Base-by-base conservation (phyloP, 2,797 vertebrate genomes). In the Sebastes kiyomatsui region DNA sequence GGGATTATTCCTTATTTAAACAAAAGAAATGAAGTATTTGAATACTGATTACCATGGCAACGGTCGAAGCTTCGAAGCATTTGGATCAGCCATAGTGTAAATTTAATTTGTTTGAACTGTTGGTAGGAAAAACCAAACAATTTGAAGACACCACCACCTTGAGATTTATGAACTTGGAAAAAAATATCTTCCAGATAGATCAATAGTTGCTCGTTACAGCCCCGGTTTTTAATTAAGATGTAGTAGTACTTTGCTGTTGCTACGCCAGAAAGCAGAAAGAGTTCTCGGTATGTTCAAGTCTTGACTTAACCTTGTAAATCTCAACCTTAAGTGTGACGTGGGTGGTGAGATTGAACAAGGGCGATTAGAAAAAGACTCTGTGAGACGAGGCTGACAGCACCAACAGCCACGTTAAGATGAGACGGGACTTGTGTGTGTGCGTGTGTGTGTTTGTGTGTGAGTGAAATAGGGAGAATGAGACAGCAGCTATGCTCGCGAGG, bases 251-350 rank as follows among this genome's bases (percentile, higher is more conserved):
- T 75, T 64, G 20, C 23, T 32, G 35, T 28, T 16, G 10, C 61
- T 23, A 3, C 11, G 7, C 16, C 72, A 27, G 42, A 56, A 70
- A n/a, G 14, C 59, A n/a, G 27, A 73, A 28, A 4, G 67, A 83
- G 4, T 74, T 11, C 28, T 82, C 18, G 0, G 11, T 11, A 4
- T 30, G 52, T 23, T 70, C 7, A 6, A 74, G 65, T 67, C 80
- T 52, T 42, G 54, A 84, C 79, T 74, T 52, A 72, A 78, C 70
- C 79, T 83, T 77, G 55, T 81, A 79, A 69, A 73, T 80, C 20
- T 71, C 27, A 38, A 46, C 65, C 49, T 84, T 30, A 64, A 82
- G 58, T 82, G 77, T 68, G 73, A 79, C 0, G 62, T 82, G 80
- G 86, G 81, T 30, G 75, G 72, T 60, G 66, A 79, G 80, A 87